phyloP scores from a whole-genome alignment of 2,797 vertebrate species.

The Bovichtus variegatus region DNA sequence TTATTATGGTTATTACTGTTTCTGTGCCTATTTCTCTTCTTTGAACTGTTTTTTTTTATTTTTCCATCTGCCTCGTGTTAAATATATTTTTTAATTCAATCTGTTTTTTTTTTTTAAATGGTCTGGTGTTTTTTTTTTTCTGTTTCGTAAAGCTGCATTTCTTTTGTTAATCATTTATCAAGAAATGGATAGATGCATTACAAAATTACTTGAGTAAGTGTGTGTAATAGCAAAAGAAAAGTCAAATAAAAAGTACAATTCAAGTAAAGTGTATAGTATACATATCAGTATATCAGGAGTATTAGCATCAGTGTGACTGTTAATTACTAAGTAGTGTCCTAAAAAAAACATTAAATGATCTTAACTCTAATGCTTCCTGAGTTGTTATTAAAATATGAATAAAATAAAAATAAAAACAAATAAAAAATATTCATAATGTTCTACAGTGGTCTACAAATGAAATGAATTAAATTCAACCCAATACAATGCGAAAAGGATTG shows the following conservation, averaged over 20 bases:
- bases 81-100: too few relatives aligned
- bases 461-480: background rate
- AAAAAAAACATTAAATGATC: background rate
- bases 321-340: background rate
- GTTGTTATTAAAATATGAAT: background rate
- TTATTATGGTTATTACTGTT: too few relatives aligned
- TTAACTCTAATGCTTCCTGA: background rate
- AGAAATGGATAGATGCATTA: background rate
- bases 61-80: too few relatives aligned
- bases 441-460: background rate
- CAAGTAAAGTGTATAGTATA: too few relatives aligned
- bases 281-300: background rate
- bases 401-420: background rate
- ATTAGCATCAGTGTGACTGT: background rate
- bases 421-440: background rate
- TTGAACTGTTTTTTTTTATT: too few relatives aligned
- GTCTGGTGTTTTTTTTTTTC: too few relatives aligned
- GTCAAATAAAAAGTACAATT: too few relatives aligned
- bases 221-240: background rate
- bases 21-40: too few relatives aligned
- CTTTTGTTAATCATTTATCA: too few relatives aligned
- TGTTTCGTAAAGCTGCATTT: too few relatives aligned
- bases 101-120: too few relatives aligned
- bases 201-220: background rate
- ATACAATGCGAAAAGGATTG: background rate